Percentiles rank a stretch among this genome's conserved stretches.
These are phyloP conservation scores for Diphyllodes magnificus DNA, from an alignment of 2,113 vertebrate species.

Conservation along the genomic window DNA sequence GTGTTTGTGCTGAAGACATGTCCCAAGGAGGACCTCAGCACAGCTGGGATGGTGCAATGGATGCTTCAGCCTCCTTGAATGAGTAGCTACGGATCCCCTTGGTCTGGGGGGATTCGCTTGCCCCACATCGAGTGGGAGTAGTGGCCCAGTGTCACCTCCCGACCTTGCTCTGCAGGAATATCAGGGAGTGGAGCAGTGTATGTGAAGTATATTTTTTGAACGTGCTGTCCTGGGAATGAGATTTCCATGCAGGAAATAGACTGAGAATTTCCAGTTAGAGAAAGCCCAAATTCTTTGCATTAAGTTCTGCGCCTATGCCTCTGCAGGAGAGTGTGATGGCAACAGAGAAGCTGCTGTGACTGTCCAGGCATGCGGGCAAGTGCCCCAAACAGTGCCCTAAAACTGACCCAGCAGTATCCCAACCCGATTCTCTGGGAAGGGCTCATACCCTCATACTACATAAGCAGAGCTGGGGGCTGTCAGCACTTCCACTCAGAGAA, in stretches of 20 bases:
- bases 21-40: background rate
- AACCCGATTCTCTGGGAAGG: background rate
- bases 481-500: background rate
- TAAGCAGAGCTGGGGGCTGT: background rate
- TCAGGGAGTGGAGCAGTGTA: background rate
- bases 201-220: background rate
- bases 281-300: background rate
- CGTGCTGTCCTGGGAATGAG: background rate
- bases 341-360: background rate
- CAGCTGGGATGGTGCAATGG: background rate
- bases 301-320: background rate
- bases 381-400: background rate
- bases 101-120: background rate
- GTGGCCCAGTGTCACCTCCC: background rate
- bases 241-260: background rate
- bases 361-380: accelerated
- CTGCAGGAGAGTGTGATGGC: background rate
- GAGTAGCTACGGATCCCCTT: background rate
- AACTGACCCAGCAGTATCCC: background rate
- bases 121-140: too few species aligned
- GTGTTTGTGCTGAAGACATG: background rate
- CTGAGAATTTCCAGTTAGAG: background rate
- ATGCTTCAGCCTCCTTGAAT: background rate
- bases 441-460: background rate
- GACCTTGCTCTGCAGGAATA: background rate